Percentiles rank a stretch among this genome's conserved stretches.
Evolutionary conservation across 2,797 vertebrate species (phyloP).

Genomic region (Falco naumanni): DNA sequence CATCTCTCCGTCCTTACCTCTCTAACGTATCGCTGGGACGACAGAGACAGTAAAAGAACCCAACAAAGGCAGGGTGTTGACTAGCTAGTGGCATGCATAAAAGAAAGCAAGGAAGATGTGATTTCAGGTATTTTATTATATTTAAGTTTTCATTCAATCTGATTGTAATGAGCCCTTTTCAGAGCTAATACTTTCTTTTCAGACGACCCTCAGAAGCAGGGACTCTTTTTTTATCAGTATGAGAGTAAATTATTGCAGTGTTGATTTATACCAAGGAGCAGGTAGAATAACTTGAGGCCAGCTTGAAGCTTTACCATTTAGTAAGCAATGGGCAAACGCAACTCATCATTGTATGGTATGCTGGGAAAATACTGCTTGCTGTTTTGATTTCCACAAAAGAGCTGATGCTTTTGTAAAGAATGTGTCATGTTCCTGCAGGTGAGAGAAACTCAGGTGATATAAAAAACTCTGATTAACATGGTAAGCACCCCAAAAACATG

Average conservation of each 20-base stretch:
- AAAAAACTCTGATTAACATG: not conserved
- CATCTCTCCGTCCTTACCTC: not conserved
- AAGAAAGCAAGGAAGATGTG: constrained; percentile 37
- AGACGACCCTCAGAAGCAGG: not conserved
- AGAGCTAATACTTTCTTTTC: constrained; percentile 14
- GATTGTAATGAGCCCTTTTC: constrained; percentile 43
- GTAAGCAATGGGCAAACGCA: not conserved
- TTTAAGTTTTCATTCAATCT: constrained; percentile 41
- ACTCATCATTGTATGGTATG: not conserved
- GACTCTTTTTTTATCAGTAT: not conserved
- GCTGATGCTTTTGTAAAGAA: not conserved
- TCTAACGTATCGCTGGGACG: not conserved
- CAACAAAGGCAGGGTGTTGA: not conserved
- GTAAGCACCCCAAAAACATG: not conserved
- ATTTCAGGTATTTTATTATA: constrained; percentile 59
- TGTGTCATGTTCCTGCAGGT: not conserved
- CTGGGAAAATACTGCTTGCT: not conserved
- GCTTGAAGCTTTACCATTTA: constrained; percentile 30
- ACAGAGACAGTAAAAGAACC: not conserved
- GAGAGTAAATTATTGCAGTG: constrained; percentile 5
- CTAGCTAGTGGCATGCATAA: not conserved
- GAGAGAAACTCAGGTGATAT: not conserved
- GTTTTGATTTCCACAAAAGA: not conserved
- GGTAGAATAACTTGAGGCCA: constrained; percentile 48
- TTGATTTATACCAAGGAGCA: constrained; percentile 49